A percentile compares a stretch with the other conserved stretches of the same genome.
Evolutionary conservation across 2,797 vertebrate species (phyloP).

Genomic region (Microhierax caerulescens): DNA sequence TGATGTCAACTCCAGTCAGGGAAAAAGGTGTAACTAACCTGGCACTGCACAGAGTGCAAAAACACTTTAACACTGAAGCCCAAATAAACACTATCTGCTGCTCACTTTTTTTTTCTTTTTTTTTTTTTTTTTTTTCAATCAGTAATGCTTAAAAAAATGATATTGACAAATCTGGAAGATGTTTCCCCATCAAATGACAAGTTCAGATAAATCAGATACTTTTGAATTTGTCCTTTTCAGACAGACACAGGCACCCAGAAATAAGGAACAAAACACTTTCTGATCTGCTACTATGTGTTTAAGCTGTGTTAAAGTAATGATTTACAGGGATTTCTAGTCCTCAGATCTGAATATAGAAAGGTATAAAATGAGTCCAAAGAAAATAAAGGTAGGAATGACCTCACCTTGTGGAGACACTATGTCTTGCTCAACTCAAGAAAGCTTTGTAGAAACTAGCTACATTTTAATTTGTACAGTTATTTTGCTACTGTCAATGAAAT

Average conservation of each 20-base stretch:
- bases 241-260: background rate
- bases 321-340: background rate
- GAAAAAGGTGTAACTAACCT: slow-evolving; percentile 12
- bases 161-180: background rate
- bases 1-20: background rate
- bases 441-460: background rate
- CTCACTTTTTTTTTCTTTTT: background rate
- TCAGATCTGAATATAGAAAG: background rate
- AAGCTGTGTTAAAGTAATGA: background rate
- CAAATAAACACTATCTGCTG: background rate
- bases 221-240: background rate
- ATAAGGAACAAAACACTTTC: background rate
- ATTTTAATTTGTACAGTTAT: background rate
- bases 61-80: background rate
- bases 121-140: background rate
- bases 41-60: background rate
- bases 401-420: slow-evolving; percentile 32
- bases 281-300: background rate
- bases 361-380: slow-evolving; percentile 18
- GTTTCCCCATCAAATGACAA: background rate
- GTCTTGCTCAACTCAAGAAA: slow-evolving; percentile 1
- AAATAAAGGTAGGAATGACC: slow-evolving; percentile 60
- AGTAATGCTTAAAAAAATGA: background rate
- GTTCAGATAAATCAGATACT: background rate
- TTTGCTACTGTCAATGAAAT: background rate